Conservation (phyloP, 2,888 invertebrate genomes). For the Epirrhoe alternata region DNA sequence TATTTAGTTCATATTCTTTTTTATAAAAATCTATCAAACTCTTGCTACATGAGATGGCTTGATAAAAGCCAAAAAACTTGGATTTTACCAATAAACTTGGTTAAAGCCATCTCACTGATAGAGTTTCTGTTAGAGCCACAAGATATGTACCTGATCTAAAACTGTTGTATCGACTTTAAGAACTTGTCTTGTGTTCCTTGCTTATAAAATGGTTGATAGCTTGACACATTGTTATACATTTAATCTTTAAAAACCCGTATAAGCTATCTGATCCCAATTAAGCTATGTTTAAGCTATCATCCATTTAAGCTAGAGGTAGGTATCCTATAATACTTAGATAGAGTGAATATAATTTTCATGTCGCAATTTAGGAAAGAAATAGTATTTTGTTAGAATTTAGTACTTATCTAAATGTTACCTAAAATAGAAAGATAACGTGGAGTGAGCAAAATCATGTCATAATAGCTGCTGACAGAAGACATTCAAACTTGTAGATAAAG, state of each 20-base stretch:
- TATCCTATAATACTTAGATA: constrained; percentile 9
- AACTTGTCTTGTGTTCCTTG: constrained; percentile 5
- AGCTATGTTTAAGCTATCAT: background rate
- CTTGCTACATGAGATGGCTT: background rate
- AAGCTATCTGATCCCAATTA: background rate
- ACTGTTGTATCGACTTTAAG: constrained; percentile 10
- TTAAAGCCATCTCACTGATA: background rate
- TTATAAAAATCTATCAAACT: constrained; percentile 8
- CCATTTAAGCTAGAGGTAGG: background rate
- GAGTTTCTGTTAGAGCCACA: constrained; percentile 17
- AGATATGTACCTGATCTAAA: constrained; percentile 29
- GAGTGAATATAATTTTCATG: constrained; percentile 15
- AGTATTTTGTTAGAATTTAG: constrained; percentile 21
- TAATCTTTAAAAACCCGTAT: background rate
- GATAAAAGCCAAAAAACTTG: background rate
- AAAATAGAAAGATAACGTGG: constrained; percentile 17
- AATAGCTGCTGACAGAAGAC: constrained; percentile 4
- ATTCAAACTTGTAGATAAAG: background rate
- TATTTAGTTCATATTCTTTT: background rate
- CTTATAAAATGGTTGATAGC: background rate
- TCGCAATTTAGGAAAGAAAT: constrained; percentile 7
- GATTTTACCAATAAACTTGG: background rate
- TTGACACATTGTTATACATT: background rate
- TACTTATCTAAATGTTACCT: constrained; percentile 16
- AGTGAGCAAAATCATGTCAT: constrained; percentile 4